Percentiles rank a stretch among this genome's conserved stretches.
These are phyloP conservation scores for Stenodema calcarata DNA, from an alignment of 2,888 invertebrate species.

Conservation along the genomic window DNA sequence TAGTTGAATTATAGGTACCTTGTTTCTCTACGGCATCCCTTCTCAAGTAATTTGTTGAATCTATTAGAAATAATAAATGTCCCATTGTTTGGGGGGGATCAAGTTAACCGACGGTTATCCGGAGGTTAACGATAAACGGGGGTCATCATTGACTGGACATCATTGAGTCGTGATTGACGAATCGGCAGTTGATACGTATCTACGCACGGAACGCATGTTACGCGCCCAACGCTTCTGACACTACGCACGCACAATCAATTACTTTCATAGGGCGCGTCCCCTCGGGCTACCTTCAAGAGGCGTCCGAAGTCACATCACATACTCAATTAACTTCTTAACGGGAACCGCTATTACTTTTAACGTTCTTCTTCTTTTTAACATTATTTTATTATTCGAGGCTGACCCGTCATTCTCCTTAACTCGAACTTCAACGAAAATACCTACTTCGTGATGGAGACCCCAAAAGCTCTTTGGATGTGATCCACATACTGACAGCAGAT, in stretches of 20 bases:
- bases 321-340: slow-evolving; percentile 35
- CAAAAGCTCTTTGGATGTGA: too few species aligned
- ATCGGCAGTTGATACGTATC: neutral
- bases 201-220: too few species aligned
- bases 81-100: neutral
- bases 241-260: slow-evolving; percentile 10
- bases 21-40: neutral
- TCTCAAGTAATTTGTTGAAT: neutral
- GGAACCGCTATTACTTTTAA: slow-evolving; percentile 19
- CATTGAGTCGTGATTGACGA: neutral
- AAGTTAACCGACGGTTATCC: neutral
- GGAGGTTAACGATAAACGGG: neutral
- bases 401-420: too few species aligned
- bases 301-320: slow-evolving; percentile 34
- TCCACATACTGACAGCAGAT: too few species aligned
- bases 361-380: neutral
- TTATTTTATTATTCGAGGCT: neutral
- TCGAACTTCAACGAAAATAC: too few species aligned
- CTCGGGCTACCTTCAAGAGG: neutral
- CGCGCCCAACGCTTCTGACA: neutral
- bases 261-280: neutral
- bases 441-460: too few species aligned
- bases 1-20: neutral
- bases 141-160: neutral
- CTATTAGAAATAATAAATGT: neutral